Evolutionary conservation across 2,797 vertebrate species (phyloP).

Genomic region (Sebastolobus altivelis): DNA sequence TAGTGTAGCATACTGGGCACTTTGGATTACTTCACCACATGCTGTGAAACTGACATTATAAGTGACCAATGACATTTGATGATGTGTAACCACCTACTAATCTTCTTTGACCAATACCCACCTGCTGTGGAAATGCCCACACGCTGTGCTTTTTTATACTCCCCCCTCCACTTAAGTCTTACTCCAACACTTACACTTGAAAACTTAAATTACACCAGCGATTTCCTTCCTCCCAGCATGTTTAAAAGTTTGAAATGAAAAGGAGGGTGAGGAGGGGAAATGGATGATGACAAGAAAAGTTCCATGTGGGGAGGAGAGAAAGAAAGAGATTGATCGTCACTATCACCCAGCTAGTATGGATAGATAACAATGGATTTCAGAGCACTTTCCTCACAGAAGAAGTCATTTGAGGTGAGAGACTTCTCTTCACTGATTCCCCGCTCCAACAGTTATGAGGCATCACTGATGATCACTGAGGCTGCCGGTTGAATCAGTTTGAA

Average conservation of each 20-base stretch:
- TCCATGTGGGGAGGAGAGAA: neutral
- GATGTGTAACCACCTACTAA: neutral
- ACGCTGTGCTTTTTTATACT: neutral
- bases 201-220: neutral
- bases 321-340: neutral
- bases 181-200: neutral
- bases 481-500: constrained; percentile 6
- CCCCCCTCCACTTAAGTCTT: neutral
- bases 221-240: neutral
- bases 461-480: neutral
- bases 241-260: neutral
- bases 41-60: constrained; percentile 7
- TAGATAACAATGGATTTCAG: neutral
- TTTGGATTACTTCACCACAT: neutral
- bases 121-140: neutral
- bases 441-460: neutral
- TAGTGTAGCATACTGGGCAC: too few relatives aligned
- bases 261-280: neutral
- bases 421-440: neutral
- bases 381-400: neutral
- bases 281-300: neutral
- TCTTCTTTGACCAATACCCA: constrained; percentile 1
- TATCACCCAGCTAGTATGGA: neutral
- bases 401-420: constrained; percentile 5
- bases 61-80: neutral